Percentiles rank a stretch among this genome's conserved stretches.
These are phyloP conservation scores for Cinara cedri DNA, from an alignment of 2,888 invertebrate genomes.

Conservation along the genomic window DNA sequence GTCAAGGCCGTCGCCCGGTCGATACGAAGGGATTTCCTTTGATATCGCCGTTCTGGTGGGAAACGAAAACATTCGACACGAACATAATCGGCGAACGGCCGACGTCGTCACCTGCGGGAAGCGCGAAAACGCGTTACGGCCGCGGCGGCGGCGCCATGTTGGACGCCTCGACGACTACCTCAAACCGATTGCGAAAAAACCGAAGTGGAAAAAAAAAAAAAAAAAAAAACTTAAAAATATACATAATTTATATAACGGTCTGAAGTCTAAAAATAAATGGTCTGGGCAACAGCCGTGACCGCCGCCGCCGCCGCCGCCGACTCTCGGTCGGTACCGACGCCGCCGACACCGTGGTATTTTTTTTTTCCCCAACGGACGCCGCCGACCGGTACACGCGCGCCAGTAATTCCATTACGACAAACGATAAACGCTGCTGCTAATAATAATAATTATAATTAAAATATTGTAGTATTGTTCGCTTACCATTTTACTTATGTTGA, in stretches of 20 bases:
- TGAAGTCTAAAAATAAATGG: slow-evolving; percentile 44
- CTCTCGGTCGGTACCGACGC: no score
- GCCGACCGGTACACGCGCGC: background rate
- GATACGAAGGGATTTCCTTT: no score
- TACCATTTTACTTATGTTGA: slow-evolving; percentile 35
- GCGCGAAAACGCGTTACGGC: slow-evolving; percentile 16
- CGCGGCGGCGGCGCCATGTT: slow-evolving; percentile 42
- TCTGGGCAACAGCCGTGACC: slow-evolving; percentile 7
- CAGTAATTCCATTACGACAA: background rate
- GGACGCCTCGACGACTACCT: slow-evolving; percentile 8
- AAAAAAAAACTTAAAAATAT: no score
- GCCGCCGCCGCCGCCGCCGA: background rate
- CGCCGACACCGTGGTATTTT: background rate
- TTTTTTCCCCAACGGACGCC: slow-evolving; percentile 2
- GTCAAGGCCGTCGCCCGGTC: background rate
- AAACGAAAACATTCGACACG: background rate
- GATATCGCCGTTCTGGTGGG: background rate
- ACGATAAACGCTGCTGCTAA: no score
- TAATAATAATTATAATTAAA: no score
- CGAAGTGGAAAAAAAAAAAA: slow-evolving; percentile 2
- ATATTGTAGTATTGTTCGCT: no score
- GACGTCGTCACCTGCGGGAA: no score
- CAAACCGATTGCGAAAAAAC: slow-evolving; percentile 17
- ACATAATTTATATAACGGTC: slow-evolving; percentile 8
- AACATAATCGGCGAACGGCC: background rate